Evolutionary conservation across 92 coral and sea anemone species (phyloP).

Genomic region (Ricordea florida): DNA sequence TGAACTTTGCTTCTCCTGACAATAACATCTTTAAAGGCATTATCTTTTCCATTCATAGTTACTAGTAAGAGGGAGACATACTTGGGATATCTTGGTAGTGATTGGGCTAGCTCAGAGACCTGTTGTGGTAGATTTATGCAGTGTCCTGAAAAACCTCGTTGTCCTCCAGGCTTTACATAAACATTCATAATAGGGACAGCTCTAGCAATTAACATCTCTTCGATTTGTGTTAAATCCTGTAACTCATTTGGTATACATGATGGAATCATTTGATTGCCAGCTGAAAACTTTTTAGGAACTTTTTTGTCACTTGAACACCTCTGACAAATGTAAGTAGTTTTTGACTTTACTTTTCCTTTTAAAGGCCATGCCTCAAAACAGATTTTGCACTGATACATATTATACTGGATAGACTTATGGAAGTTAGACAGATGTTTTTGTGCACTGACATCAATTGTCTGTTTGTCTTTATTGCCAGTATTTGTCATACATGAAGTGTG

Average conservation of each 20-base stretch:
- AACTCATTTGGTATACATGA: slow-evolving; percentile 41
- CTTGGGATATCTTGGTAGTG: slow-evolving; percentile 48
- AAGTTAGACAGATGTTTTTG: slow-evolving; percentile 41
- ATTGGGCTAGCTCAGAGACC: slow-evolving; percentile 45
- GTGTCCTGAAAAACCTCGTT: slow-evolving; percentile 44
- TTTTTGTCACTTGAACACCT: slow-evolving; percentile 41
- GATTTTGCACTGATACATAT: slow-evolving; percentile 34
- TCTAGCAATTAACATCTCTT: slow-evolving; percentile 65
- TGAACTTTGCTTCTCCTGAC: slow-evolving; percentile 49
- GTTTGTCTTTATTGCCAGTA: slow-evolving; percentile 31
- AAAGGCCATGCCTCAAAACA: slow-evolving; percentile 39
- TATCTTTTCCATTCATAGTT: slow-evolving; percentile 57
- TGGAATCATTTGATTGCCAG: slow-evolving; percentile 41
- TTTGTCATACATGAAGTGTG: slow-evolving; percentile 23
- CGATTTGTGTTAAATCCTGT: slow-evolving; percentile 46
- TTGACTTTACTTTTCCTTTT: slow-evolving; percentile 8
- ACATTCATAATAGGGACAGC: slow-evolving; percentile 61
- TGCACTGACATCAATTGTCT: slow-evolving; percentile 27
- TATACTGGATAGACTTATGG: slow-evolving; percentile 29
- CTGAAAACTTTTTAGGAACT: slow-evolving; percentile 44
- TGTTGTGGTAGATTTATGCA: too few species aligned
- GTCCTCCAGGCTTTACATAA: slow-evolving; percentile 45
- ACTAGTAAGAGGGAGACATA: slow-evolving; percentile 40
- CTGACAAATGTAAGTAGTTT: slow-evolving; percentile 28
- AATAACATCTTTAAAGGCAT: slow-evolving; percentile 44